Base-by-base conservation (phyloP, 2,797 vertebrate species). In the Sylvilagus floridanus region DNA sequence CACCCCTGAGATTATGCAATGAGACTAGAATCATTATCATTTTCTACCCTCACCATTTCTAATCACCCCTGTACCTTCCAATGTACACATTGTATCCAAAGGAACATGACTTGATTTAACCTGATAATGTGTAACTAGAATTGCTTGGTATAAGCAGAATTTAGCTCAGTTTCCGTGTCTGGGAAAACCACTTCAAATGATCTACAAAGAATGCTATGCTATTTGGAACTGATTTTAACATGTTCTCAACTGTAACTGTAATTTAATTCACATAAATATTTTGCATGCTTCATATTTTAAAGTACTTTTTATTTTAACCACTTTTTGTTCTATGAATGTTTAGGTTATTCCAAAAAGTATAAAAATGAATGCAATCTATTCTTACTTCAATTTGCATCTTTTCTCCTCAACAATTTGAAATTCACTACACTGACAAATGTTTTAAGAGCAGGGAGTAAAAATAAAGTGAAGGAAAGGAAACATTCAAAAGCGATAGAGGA, bases 21-120 rank as follows among this genome's bases (percentile, higher is more conserved):
- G 75, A 95, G 88, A 60, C 42, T 90, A 54, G 32, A 91, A 79
- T 91, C 95, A 68, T 35, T 93, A 85, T 47, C 30, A 30, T 97
- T 94, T 87, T 30, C 84, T 30, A 9, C n/a, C 19, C 8, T 5
- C 0, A 16, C 0, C 1, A 54, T 82, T 94, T 62, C 6, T 84
- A 50, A 76, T 88, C 60, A 87, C 26, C 73, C 62, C 6, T 17
- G 47, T 28, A 9, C 13, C 16, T 94, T 93, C 52, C 72, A 91
- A 28, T 2, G 22, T 16, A 65, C 7, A 28, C 22, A 42, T 0
- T 47, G 13, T 52, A 19, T 71, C 19, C n/a, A 63, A 50, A 91
- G 50, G 24, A 73, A 66, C 28, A 63, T 9, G 54, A 69, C 12
- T 63, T 28, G 60, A 65, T 24, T 52, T 77, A 83, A 81, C 12